These are phyloP conservation scores for Lasiurus cinereus DNA, from an alignment of 2,113 vertebrate species.

Conservation along the genomic window DNA sequence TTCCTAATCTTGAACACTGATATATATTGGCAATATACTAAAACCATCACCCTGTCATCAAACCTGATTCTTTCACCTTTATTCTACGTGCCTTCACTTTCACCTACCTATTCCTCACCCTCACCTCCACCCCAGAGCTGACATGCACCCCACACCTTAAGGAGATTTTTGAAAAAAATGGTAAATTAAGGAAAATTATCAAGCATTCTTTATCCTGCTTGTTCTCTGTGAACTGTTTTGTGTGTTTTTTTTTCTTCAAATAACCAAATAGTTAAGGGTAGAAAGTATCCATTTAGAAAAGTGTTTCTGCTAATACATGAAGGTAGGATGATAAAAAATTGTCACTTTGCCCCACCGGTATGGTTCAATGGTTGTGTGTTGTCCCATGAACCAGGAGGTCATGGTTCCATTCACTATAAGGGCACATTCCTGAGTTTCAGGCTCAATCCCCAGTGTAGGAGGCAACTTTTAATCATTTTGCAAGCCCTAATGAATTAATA, in stretches of 20 bases:
- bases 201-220: background rate
- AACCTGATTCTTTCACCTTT: background rate
- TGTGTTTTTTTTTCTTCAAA: background rate
- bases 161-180: background rate
- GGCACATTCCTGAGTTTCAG: too few relatives aligned
- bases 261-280: background rate
- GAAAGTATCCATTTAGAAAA: background rate
- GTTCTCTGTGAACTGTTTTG: background rate
- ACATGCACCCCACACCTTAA: background rate
- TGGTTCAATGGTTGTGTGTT: too few relatives aligned
- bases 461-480: background rate
- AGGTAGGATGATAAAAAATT: background rate
- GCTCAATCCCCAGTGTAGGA: too few relatives aligned
- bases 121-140: background rate
- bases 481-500: background rate
- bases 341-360: background rate
- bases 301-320: background rate
- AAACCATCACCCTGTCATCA: rapidly evolving
- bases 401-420: too few relatives aligned
- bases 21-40: background rate
- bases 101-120: background rate
- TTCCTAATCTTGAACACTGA: background rate
- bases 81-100: background rate
- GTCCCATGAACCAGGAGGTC: too few relatives aligned
- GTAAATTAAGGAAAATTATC: background rate